Evolutionary conservation across 2,888 invertebrate species (phyloP).

Genomic region (Scaptomyza cyrtandrae): DNA sequence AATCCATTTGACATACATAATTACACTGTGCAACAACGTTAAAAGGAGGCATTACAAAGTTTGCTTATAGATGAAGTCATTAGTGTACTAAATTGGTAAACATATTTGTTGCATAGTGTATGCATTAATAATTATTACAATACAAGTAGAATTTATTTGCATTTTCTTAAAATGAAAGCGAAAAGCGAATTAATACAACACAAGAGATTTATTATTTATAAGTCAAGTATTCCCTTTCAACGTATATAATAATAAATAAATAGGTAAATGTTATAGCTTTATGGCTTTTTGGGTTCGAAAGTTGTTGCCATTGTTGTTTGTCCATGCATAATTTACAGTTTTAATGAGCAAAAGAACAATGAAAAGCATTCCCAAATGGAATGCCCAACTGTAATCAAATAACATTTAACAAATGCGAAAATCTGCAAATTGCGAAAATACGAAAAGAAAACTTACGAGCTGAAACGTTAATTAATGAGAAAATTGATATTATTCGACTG

Average conservation of each 20-base stretch:
- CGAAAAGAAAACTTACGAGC: constrained; percentile 55
- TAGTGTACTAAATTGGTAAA: too few species aligned
- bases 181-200: neutral
- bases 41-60: too few species aligned
- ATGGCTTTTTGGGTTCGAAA: constrained; percentile 7
- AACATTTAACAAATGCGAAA: constrained; percentile 54
- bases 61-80: too few species aligned
- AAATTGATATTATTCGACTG: constrained; percentile 58
- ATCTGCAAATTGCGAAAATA: too few species aligned
- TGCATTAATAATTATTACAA: neutral
- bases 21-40: neutral
- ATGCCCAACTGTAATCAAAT: constrained; percentile 45
- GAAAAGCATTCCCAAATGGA: constrained; percentile 47
- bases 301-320: constrained; percentile 22
- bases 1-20: neutral
- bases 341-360: constrained; percentile 63
- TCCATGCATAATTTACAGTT: constrained; percentile 50
- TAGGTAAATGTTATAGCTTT: constrained; percentile 1
- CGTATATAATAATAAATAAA: constrained; percentile 1
- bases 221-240: neutral
- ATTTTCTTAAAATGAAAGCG: neutral
- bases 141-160: neutral
- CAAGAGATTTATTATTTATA: neutral
- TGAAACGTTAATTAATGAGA: constrained; percentile 71
- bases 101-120: neutral